Evolutionary conservation across 2,113 vertebrate species (phyloP).

Genomic region (Dissostichus mawsoni): DNA sequence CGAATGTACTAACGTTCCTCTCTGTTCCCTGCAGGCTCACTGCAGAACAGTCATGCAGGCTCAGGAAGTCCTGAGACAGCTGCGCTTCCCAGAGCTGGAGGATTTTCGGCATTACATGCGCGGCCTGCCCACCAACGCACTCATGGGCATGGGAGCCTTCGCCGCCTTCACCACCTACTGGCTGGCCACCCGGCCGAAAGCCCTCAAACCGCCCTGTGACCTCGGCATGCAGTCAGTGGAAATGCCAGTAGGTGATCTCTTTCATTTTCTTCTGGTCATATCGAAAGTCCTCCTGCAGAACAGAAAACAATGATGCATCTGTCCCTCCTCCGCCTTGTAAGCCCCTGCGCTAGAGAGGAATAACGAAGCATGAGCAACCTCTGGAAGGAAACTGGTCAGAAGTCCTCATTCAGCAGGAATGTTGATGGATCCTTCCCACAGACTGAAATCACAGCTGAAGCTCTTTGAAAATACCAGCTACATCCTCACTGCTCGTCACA

Average conservation of each 20-base stretch:
- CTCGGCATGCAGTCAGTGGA: constrained; percentile 92
- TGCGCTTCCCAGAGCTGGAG: constrained; percentile 93
- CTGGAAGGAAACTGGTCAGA: not conserved
- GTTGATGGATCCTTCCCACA: constrained; percentile 13
- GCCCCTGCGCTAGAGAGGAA: not conserved
- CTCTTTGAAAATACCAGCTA: not conserved
- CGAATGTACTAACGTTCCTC: not conserved
- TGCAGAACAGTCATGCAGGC: constrained; percentile 86
- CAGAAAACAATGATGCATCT: not conserved
- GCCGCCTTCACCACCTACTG: constrained; percentile 96
- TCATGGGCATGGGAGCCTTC: constrained; percentile 95
- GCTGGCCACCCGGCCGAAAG: constrained; percentile 92
- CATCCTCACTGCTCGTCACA: not conserved
- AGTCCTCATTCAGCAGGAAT: constrained; percentile 53
- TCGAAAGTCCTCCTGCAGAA: not conserved
- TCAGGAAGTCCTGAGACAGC: constrained; percentile 91
- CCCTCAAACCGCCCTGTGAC: constrained; percentile 92
- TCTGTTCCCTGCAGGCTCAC: constrained; percentile 44
- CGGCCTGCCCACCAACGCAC: constrained; percentile 89
- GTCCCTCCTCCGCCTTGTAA: not conserved
- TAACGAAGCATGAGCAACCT: not conserved
- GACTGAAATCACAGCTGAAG: constrained; percentile 17
- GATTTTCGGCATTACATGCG: constrained; percentile 93
- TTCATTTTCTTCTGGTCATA: not conserved
- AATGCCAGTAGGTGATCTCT: constrained; percentile 83